Evolutionary conservation across 2,113 vertebrate genomes (phyloP), one percentile per base, ranked within the genome.

Genomic region (Poecilia latipinna): DNA sequence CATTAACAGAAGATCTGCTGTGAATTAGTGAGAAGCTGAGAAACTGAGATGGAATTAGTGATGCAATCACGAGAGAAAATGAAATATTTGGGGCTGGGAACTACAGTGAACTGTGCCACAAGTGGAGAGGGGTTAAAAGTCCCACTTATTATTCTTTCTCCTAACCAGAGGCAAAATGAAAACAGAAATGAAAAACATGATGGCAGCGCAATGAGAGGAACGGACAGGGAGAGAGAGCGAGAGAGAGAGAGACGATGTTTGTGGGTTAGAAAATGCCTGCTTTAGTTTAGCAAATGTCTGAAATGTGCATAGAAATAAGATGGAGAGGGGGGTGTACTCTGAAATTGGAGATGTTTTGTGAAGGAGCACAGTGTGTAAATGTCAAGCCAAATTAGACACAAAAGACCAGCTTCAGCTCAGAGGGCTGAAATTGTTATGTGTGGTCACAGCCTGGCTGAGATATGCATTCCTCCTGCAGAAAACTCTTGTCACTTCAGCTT

Each of bases 401-500:
- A 85, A 87, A 83, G 74, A 89, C 62, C 83, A 72, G 75, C 78
- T 76, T 72, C 73, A 67, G 77, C 90, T 92, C 85, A 78, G 78
- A 90, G 84, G 79, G 77, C 78, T 81, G 61, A 85, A 64, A 84
- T 75, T 62, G 78, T 78, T 88, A 29, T 72, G 63, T 84, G 63
- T 78, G 82, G 87, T 88, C 86, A 85, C 80, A 87, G 89, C 57
- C 78, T 31, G 72, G 5, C 67, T 74, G 68, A 86, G 72, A 89
- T 82, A 74, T 77, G 76, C 75, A 68, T 70, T 65, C 79, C 64
- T 90, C 82, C 79, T 83, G 77, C 78, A 84, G 85, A 85, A 84
- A 89, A 81, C 72, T 86, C 86, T 85, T 86, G 90, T 89, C 88
- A 87, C 85, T 86, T 87, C 76, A 54, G 70, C 83, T 90, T 74